Evolutionary conservation across 2,888 invertebrate species (phyloP).

Genomic region (Macrosiphum euphorbiae): DNA sequence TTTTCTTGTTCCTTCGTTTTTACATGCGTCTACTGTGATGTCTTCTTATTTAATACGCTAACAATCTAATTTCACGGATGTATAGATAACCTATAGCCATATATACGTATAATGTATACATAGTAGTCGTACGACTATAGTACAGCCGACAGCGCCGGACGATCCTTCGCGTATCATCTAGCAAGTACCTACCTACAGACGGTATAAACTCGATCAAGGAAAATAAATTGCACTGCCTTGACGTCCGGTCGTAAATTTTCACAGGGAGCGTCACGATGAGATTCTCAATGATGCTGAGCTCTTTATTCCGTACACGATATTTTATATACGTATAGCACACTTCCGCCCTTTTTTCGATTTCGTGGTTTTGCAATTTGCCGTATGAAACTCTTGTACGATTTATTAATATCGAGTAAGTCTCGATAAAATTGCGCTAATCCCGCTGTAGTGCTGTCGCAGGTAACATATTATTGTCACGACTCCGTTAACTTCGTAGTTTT

Average conservation of each 20-base stretch:
- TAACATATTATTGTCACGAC: not conserved
- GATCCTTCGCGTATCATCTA: not conserved
- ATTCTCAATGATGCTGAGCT: not conserved
- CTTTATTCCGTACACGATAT: not conserved
- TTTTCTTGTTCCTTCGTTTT: too few relatives aligned
- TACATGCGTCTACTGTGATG: not conserved
- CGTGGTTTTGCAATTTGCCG: not conserved
- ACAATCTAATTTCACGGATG: conserved; percentile 1
- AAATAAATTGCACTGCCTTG: conserved; percentile 9
- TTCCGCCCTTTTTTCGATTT: conserved; percentile 24
- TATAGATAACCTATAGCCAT: not conserved
- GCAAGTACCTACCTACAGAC: not conserved
- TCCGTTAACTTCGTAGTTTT: not conserved
- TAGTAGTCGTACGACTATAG: not conserved
- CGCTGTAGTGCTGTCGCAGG: not conserved
- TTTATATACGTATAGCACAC: not conserved
- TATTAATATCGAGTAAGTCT: not conserved
- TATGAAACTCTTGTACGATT: not conserved
- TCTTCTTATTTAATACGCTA: not conserved
- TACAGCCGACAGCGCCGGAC: not conserved
- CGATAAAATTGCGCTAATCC: not conserved
- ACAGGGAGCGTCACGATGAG: not conserved
- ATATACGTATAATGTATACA: not conserved
- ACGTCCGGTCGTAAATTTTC: conserved; percentile 39
- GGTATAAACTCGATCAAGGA: conserved; percentile 4